These are phyloP conservation scores for Romanogobio albipinnatus DNA, from an alignment of 2,113 vertebrate species.

Conservation along the genomic window DNA sequence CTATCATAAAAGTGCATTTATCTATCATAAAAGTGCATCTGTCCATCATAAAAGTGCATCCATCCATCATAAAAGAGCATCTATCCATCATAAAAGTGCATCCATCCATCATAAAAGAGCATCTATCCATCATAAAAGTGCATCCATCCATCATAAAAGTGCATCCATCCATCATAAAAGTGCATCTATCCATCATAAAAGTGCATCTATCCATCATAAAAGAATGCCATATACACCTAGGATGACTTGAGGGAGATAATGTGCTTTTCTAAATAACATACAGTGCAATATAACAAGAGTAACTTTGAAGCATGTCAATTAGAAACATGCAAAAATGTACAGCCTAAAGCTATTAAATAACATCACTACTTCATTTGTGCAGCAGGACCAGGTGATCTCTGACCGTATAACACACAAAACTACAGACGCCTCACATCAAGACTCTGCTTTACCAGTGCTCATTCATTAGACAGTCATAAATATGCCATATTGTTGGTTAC, in stretches of 20 bases:
- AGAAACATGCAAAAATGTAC: background rate
- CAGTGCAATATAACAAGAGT: background rate
- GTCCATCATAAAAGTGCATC: too few species aligned
- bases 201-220: too few species aligned
- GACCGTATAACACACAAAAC: background rate
- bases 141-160: too few species aligned
- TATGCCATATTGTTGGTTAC: background rate
- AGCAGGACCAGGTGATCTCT: background rate
- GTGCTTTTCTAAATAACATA: background rate
- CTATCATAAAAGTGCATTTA: too few species aligned
- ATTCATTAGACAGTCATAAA: background rate
- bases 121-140: too few species aligned
- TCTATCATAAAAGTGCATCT: too few species aligned
- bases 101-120: too few species aligned
- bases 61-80: too few species aligned
- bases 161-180: too few species aligned
- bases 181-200: too few species aligned
- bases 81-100: too few species aligned
- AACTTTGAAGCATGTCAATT: background rate
- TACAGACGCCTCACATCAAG: background rate
- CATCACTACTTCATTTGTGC: background rate
- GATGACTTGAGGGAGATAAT: background rate
- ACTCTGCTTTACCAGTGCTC: background rate
- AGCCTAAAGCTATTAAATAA: background rate
- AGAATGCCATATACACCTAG: too few species aligned